phyloP scores from a whole-genome alignment of 2,797 vertebrate genomes.

The Sebastes wilsoni region DNA sequence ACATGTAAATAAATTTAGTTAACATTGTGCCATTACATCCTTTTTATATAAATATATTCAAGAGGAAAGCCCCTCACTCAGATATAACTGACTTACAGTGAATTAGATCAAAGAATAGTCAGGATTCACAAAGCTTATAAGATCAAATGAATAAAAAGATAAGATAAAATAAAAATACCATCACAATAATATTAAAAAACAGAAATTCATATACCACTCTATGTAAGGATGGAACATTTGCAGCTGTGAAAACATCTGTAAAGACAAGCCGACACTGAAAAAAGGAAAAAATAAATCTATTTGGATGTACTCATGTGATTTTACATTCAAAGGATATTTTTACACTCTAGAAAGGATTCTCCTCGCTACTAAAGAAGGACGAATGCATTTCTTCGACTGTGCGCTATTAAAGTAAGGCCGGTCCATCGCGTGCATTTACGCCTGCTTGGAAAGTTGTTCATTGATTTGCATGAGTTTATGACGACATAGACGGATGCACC shows the following conservation, averaged over 20 bases:
- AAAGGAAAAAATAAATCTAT: background rate
- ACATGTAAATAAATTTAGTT: background rate
- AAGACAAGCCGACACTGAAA: background rate
- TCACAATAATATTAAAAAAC: background rate
- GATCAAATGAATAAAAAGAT: background rate
- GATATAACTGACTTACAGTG: background rate
- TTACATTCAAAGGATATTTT: background rate
- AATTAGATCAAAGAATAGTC: background rate
- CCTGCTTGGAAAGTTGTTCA: background rate
- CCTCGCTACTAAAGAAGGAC: background rate
- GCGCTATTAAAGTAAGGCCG: background rate
- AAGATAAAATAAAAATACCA: background rate
- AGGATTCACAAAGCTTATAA: background rate
- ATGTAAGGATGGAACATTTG: background rate
- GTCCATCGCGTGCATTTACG: background rate
- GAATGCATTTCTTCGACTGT: background rate
- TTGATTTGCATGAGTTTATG: background rate
- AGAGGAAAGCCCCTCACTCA: background rate
- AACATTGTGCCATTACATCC: background rate
- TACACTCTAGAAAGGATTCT: background rate
- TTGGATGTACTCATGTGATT: constrained; percentile 8
- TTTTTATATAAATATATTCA: background rate
- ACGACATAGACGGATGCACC: background rate
- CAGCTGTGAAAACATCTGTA: background rate
- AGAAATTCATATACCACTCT: background rate